A percentile compares a stretch with the other conserved stretches of the same genome.
These are phyloP conservation scores for Gephyroberyx darwinii DNA, from an alignment of 2,797 vertebrate species.

Conservation along the genomic window DNA sequence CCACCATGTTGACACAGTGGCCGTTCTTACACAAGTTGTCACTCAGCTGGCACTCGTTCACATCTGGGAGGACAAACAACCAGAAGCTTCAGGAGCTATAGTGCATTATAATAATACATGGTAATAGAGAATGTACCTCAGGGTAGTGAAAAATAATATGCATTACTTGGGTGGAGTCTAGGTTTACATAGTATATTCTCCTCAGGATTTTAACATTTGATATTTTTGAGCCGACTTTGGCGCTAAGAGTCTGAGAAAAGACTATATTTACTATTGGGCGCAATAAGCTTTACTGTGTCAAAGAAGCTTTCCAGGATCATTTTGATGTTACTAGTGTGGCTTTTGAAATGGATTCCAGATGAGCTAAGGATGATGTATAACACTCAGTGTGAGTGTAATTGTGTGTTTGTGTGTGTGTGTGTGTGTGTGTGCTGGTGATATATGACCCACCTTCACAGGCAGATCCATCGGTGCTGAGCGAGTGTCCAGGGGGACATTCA, in stretches of 20 bases:
- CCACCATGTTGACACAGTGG: conserved; percentile 89
- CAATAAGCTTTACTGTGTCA: background rate
- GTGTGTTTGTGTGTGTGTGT: conserved; percentile 3
- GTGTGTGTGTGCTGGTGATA: conserved; percentile 12
- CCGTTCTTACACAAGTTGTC: conserved; percentile 90
- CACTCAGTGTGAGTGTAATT: background rate
- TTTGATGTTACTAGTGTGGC: background rate
- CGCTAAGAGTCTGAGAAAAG: background rate
- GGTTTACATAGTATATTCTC: background rate
- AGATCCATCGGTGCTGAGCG: conserved; percentile 83
- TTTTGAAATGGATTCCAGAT: conserved; percentile 1
- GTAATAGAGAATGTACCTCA: background rate
- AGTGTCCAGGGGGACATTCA: conserved; percentile 88
- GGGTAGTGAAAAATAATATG: background rate
- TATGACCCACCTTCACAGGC: conserved; percentile 85
- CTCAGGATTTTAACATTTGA: background rate
- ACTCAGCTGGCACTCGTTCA: conserved; percentile 92
- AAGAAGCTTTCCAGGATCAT: background rate
- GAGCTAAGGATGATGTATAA: conserved; percentile 14
- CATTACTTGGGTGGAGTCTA: background rate
- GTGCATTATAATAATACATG: background rate
- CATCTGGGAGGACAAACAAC: conserved; percentile 76
- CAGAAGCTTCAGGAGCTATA: background rate
- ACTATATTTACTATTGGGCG: background rate
- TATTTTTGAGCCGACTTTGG: background rate